Evolutionary conservation across 2,888 invertebrate genomes (phyloP), one percentile per base, ranked within the genome.

Genomic region (Zhuqinia jingwanae): DNA sequence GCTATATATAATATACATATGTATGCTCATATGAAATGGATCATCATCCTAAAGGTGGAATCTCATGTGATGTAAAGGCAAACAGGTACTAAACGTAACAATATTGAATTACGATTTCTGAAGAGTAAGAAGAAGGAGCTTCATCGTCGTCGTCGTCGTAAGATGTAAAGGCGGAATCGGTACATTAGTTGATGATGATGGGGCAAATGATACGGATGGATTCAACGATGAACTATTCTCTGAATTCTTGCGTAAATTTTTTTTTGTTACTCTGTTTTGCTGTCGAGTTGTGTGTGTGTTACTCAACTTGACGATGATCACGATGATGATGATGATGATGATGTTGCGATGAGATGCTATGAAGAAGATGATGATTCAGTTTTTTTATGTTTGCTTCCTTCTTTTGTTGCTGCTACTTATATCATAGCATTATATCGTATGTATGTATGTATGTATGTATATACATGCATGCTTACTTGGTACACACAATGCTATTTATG

Each of bases 311-410:
- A 80, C 53, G 78, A 56, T 76, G 15, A 75, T 47, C 50, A 56
- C 50, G 76, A 78, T 78, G n/a, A 56, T 63, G 73, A 76, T 65
- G 68, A n/a, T n/a, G n/a, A n/a, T n/a, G n/a, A n/a, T n/a, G n/a
- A n/a, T n/a, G n/a, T n/a, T n/a, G n/a, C n/a, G n/a, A n/a, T n/a
- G n/a, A n/a, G n/a, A n/a, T n/a, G n/a, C n/a, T n/a, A 56, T 56
- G 76, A 78, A 63, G n/a, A 56, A 50, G 73, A 76, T 65, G 68
- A 80, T 85, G 85, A 85, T 80, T 85, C 85, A 85, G 63, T 85
- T 80, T 75, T 47, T 77, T 63, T 20, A 56, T 60, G 10, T 84
- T 75, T 58, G 50, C 47, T 80, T 65, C 81, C 53, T n/a, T 70
- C 47, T 25, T 63, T 36, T 42, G 45, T 53, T 73, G 15, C 25